A percentile compares a stretch with the other conserved stretches of the same genome.
These are phyloP conservation scores for Petroica traversi DNA, from an alignment of 2,113 vertebrate species.

Conservation along the genomic window DNA sequence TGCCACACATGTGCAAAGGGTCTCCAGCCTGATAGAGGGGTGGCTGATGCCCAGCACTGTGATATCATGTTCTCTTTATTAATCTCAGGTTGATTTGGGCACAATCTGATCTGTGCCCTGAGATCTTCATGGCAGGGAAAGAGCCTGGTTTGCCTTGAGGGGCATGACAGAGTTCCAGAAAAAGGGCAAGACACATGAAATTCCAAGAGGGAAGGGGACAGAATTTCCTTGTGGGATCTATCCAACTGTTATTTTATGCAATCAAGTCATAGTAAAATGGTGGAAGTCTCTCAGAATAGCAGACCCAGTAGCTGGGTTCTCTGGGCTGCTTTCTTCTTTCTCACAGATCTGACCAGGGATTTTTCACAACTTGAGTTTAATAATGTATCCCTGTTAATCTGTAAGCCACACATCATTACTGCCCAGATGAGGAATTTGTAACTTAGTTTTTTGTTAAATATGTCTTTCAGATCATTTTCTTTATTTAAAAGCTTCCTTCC, in stretches of 20 bases:
- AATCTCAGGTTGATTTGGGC: neutral
- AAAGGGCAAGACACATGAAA: neutral
- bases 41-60: neutral
- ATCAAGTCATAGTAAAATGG: neutral
- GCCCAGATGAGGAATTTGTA: neutral
- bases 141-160: neutral
- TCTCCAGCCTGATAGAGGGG: neutral
- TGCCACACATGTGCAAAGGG: neutral
- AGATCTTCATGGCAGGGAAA: neutral
- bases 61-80: neutral
- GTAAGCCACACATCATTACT: neutral
- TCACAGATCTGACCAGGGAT: neutral
- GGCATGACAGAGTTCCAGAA: neutral
- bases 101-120: neutral
- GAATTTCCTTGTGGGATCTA: neutral
- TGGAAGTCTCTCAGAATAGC: neutral
- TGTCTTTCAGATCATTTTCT: neutral
- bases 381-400: neutral
- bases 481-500: neutral
- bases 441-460: neutral
- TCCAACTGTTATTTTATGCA: neutral
- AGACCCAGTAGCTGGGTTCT: neutral
- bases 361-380: neutral
- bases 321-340: neutral
- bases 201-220: neutral